Evolutionary conservation across 2,797 vertebrate genomes (phyloP).

Genomic region (Salmo trutta): DNA sequence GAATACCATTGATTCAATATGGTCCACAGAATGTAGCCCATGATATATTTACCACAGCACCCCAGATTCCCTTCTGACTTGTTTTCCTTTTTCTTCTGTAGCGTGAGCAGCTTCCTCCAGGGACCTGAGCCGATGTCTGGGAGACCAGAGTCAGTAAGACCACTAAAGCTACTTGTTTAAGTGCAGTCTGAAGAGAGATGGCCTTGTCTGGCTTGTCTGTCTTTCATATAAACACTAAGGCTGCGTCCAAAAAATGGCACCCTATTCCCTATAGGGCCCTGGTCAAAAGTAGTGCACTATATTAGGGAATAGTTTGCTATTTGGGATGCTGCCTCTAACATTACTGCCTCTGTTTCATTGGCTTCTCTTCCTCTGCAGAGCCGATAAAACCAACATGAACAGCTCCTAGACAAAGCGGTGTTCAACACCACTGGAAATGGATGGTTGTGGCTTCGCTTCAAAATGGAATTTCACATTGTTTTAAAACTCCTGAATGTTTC

Average conservation of each 20-base stretch:
- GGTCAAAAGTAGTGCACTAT: not conserved
- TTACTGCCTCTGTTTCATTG: constrained; percentile 45
- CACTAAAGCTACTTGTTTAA: constrained; percentile 37
- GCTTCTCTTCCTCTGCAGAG: constrained; percentile 49
- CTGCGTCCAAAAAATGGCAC: not conserved
- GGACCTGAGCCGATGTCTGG: constrained; percentile 84
- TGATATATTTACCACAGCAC: not conserved
- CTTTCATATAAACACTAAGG: constrained; percentile 48
- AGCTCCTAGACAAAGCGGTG: constrained; percentile 59
- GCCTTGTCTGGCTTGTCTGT: constrained; percentile 44
- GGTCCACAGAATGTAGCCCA: not conserved
- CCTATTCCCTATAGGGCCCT: not conserved
- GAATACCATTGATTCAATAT: not conserved
- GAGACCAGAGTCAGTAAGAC: constrained; percentile 92
- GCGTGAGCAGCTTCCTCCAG: constrained; percentile 92
- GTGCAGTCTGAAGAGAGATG: constrained; percentile 48
- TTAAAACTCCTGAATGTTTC: constrained; percentile 40
- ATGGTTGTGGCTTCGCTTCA: constrained; percentile 37
- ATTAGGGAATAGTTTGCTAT: not conserved
- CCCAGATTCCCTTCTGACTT: constrained; percentile 19
- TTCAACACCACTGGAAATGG: constrained; percentile 23
- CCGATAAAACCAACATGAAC: constrained; percentile 59
- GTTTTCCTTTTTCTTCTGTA: constrained; percentile 55
- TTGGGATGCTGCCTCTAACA: constrained; percentile 1
- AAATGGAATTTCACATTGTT: constrained; percentile 26